These are phyloP conservation scores for Hippolais icterina DNA, from an alignment of 2,113 vertebrate species.

Conservation along the genomic window DNA sequence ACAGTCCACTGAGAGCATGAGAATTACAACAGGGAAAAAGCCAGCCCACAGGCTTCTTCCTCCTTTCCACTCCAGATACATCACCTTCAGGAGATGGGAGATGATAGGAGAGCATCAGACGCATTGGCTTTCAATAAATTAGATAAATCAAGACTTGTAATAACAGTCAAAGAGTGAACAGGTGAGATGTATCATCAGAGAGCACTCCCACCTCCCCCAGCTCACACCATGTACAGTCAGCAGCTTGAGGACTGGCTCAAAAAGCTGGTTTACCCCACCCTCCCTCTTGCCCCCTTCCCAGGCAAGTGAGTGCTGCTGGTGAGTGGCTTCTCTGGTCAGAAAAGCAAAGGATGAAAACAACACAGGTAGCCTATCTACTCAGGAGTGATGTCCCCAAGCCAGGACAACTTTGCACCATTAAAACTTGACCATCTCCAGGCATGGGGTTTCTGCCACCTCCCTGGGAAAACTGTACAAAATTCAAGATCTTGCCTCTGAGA, in stretches of 20 bases:
- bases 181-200: background rate
- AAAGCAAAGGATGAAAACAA: background rate
- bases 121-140: background rate
- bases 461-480: background rate
- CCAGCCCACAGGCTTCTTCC: background rate
- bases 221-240: background rate
- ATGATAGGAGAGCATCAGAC: background rate
- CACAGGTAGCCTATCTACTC: background rate
- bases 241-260: rapidly evolving
- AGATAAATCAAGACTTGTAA: background rate
- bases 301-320: rapidly evolving
- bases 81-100: background rate
- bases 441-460: background rate
- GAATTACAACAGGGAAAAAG: rapidly evolving
- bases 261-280: background rate
- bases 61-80: background rate
- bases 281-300: background rate
- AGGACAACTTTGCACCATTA: background rate
- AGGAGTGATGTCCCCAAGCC: background rate
- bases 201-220: background rate
- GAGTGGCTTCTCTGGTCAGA: background rate
- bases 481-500: background rate
- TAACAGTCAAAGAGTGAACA: background rate
- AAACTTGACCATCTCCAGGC: background rate
- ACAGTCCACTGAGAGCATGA: background rate